Evolutionary conservation across 2,797 vertebrate species (phyloP), one percentile per base, ranked within the genome.

Genomic region (Phoxinus dragarum): DNA sequence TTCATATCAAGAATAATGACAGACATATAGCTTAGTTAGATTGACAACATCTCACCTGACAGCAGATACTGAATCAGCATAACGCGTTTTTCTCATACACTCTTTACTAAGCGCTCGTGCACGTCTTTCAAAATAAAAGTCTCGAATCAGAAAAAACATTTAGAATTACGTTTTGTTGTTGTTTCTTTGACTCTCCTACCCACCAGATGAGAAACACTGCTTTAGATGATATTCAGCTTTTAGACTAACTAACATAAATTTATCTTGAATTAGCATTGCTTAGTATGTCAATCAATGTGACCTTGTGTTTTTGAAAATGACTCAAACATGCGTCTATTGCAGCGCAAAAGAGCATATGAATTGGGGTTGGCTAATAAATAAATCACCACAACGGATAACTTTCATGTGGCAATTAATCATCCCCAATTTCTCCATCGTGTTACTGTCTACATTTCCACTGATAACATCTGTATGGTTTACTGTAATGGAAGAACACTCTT

Each of bases 401-500:
- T 34, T 47, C 2, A 44, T 47, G 27, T 6, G 36, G 17, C 38
- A 72, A 31, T 72, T 34, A 44, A 73, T 47, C 44, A 40, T 14
- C 34, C 6, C 1, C 34, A 67, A 67, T 52, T 52, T 77, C 59
- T n/a, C 23, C 14, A 40, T 52, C 27, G 40, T 49, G 21, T 36
- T 79, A n/a, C 19, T 61, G 64, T 59, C 75, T 36, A 11, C n/a
- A 10, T 68, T 73, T 34, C 34, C 52, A 56, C 40, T 69, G 76
- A 81, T 72, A 73, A 36, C 81, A 84, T 78, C 73, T 71, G 68
- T 74, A 54, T 12, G 34, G 59, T 66, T 52, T 85, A 42, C 38
- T 52, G 31, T 80, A 73, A 74, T 31, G 77, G 68, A 66, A 85
- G 64, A 85, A 61, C 34, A 17, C 40, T 85, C n/a, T 72, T 85